phyloP scores from a whole-genome alignment of 1,140 invertebrate genomes.

The Holcopasites calliopsidis region DNA sequence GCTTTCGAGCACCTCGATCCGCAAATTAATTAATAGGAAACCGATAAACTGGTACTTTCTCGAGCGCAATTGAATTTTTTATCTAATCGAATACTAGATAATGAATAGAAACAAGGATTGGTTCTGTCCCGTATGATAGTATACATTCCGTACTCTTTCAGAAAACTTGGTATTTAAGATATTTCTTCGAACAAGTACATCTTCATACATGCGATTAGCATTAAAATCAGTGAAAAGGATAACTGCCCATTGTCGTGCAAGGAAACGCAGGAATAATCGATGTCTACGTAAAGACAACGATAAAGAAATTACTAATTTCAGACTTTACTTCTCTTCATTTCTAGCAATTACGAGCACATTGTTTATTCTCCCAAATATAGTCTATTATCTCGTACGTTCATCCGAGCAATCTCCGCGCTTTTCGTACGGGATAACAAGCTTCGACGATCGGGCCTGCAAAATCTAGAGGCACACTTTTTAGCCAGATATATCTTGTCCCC shows the following conservation, averaged over 20 bases:
- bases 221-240: too few relatives aligned
- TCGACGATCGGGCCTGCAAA: neutral
- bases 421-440: neutral
- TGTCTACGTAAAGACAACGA: too few relatives aligned
- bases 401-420: neutral
- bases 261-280: constrained; percentile 5
- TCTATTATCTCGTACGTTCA: neutral
- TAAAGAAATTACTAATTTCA: too few relatives aligned
- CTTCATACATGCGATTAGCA: too few relatives aligned
- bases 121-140: too few relatives aligned
- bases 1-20: neutral
- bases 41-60: neutral
- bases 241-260: neutral
- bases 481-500: neutral
- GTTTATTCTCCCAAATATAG: neutral
- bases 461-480: neutral
- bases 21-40: neutral
- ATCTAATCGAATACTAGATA: too few relatives aligned
- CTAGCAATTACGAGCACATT: neutral
- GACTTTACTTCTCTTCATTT: neutral
- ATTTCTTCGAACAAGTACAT: too few relatives aligned
- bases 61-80: too few relatives aligned
- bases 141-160: too few relatives aligned
- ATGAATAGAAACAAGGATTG: too few relatives aligned
- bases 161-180: too few relatives aligned